Percentiles rank a stretch among this genome's conserved stretches.
Evolutionary conservation across 1,140 invertebrate species (phyloP).

Genomic region (Aphidius ervi): DNA sequence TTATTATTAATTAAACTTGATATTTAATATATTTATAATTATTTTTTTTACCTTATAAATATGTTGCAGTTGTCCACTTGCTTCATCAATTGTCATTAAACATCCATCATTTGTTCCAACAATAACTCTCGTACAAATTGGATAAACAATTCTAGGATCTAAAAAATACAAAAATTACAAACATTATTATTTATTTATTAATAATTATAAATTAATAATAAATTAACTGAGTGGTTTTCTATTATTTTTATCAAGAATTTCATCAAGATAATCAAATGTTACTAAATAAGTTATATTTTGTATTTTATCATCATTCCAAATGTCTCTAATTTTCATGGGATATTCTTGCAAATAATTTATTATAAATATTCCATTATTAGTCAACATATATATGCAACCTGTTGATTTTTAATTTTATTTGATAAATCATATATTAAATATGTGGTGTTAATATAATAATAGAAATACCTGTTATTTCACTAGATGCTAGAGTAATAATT

Average conservation of each 20-base stretch:
- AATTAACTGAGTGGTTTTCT: constrained; percentile 6
- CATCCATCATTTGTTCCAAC: constrained; percentile 27
- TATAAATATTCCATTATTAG: constrained; percentile 29
- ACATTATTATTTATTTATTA: background rate
- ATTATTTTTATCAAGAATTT: constrained; percentile 18
- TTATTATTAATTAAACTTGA: background rate
- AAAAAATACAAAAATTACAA: constrained; percentile 6
- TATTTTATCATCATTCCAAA: constrained; percentile 22
- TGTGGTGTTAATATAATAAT: too few species aligned
- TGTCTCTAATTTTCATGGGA: constrained; percentile 29
- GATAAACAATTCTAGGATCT: constrained; percentile 18
- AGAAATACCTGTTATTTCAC: constrained; percentile 24
- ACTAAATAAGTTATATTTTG: constrained; percentile 27
- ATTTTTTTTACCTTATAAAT: background rate
- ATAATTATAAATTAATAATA: constrained; percentile 5
- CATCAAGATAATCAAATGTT: constrained; percentile 28
- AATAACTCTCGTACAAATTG: constrained; percentile 26
- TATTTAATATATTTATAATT: background rate
- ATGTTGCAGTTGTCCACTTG: constrained; percentile 26
- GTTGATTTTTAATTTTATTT: background rate
- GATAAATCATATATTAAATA: background rate
- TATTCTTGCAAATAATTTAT: constrained; percentile 18
- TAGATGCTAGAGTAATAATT: constrained; percentile 22
- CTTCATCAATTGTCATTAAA: constrained; percentile 24
- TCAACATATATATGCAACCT: constrained; percentile 28